phyloP scores from a whole-genome alignment of 2,888 invertebrate genomes.

The Colostygia pectinataria region DNA sequence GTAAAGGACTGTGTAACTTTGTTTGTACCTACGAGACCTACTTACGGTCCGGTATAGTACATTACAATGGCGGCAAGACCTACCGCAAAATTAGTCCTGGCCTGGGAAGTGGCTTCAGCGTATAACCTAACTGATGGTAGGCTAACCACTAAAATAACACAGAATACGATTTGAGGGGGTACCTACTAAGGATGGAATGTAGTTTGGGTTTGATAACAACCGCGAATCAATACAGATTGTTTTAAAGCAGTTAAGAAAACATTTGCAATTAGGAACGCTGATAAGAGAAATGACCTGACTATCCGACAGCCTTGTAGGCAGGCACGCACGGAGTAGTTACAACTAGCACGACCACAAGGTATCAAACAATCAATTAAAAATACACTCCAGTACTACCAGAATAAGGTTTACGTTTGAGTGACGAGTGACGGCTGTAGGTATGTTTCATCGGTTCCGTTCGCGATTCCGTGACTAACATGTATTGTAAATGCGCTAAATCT shows the following conservation, averaged over 20 bases:
- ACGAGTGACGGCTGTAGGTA: constrained; percentile 13
- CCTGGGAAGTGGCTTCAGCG: too few species aligned
- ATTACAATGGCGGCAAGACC: too few species aligned
- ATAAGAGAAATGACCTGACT: constrained; percentile 52
- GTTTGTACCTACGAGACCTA: too few species aligned
- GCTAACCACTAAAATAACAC: too few species aligned
- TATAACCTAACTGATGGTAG: too few species aligned
- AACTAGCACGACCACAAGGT: constrained; percentile 2
- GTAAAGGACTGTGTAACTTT: too few species aligned
- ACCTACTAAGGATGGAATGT: constrained; percentile 18
- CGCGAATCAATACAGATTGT: constrained; percentile 16
- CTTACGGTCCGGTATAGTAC: too few species aligned
- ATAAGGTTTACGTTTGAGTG: constrained; percentile 11
- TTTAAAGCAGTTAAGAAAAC: constrained; percentile 38
- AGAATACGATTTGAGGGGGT: too few species aligned
- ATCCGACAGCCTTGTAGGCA: constrained; percentile 19
- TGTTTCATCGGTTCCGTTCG: constrained; percentile 16
- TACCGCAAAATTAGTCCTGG: too few species aligned
- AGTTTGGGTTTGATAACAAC: constrained; percentile 26
- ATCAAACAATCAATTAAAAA: not conserved
- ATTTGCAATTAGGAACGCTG: constrained; percentile 37
- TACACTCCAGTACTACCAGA: not conserved
- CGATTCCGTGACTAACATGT: constrained; percentile 33
- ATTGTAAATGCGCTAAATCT: constrained; percentile 32
- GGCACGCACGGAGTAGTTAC: constrained; percentile 13